phyloP scores from a whole-genome alignment of 1,140 invertebrate species.

The Coelopa frigida region DNA sequence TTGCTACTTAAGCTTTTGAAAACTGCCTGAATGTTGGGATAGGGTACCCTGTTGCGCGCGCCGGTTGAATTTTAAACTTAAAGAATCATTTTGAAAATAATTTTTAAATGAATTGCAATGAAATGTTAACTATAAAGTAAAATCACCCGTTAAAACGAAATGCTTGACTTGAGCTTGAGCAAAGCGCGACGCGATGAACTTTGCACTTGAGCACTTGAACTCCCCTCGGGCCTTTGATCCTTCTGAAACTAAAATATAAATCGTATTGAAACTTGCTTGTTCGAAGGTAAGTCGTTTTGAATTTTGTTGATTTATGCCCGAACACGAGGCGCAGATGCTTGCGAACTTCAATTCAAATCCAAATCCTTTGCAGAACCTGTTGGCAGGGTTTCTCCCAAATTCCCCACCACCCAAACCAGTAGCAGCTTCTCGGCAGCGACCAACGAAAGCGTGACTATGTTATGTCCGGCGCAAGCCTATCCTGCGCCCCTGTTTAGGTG shows the following conservation, averaged over 20 bases:
- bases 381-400: slow-evolving; percentile 49
- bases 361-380: slow-evolving; percentile 44
- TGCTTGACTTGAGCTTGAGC: slow-evolving; percentile 20
- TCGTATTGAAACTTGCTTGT: too few relatives aligned
- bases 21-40: slow-evolving; percentile 96
- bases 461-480: slow-evolving; percentile 66
- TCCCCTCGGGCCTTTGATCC: too few relatives aligned
- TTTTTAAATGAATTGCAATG: not conserved
- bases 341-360: not conserved
- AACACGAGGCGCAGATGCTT: not conserved
- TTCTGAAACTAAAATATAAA: too few relatives aligned
- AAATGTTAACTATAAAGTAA: slow-evolving; percentile 4
- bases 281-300: too few relatives aligned
- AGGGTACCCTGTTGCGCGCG: slow-evolving; percentile 67
- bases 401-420: slow-evolving; percentile 57
- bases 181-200: too few relatives aligned
- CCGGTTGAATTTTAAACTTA: slow-evolving; percentile 9
- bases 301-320: too few relatives aligned
- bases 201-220: too few relatives aligned
- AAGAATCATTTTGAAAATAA: slow-evolving; percentile 28
- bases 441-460: slow-evolving; percentile 53
- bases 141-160: slow-evolving; percentile 2
- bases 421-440: slow-evolving; percentile 54
- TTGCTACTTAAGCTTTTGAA: slow-evolving; percentile 40
- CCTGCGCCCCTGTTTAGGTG: slow-evolving; percentile 67